Percentiles rank a stretch among this genome's conserved stretches.
Conservation (phyloP, 1,140 invertebrate genomes). For the Leucophenga varia region DNA sequence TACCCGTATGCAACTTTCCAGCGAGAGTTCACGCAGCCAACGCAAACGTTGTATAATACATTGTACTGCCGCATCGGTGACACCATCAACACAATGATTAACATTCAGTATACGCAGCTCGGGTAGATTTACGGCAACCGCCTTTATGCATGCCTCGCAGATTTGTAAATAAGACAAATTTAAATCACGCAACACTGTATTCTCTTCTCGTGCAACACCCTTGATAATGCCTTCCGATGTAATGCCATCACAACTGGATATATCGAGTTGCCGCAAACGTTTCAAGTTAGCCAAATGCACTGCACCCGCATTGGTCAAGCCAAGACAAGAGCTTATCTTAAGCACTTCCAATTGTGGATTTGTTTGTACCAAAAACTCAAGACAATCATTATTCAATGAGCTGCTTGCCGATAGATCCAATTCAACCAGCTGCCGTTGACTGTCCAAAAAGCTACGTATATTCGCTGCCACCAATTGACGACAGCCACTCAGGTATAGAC, state of each 20-base stretch:
- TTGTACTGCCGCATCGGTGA: conserved; percentile 68
- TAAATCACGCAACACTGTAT: conserved; percentile 59
- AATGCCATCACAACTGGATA: conserved; percentile 68
- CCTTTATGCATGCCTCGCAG: conserved; percentile 63
- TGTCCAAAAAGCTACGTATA: conserved; percentile 59
- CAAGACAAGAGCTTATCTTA: conserved; percentile 62
- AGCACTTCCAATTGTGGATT: conserved; percentile 61
- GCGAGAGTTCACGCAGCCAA: conserved; percentile 62
- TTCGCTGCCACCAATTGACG: conserved; percentile 67
- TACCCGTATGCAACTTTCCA: conserved; percentile 68
- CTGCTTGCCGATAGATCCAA: conserved; percentile 67
- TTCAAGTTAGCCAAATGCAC: conserved; percentile 59
- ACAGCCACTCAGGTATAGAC: conserved; percentile 63
- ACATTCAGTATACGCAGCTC: conserved; percentile 65
- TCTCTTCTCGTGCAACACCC: conserved; percentile 60
- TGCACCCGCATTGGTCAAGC: conserved; percentile 65
- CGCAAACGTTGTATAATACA: conserved; percentile 65
- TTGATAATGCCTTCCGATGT: conserved; percentile 62
- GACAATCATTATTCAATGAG: conserved; percentile 64
- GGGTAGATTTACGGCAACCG: conserved; percentile 61
- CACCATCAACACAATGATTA: conserved; percentile 66
- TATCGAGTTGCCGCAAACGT: conserved; percentile 63
- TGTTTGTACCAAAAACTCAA: conserved; percentile 62
- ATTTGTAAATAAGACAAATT: conserved; percentile 65
- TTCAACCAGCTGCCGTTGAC: conserved; percentile 62